Percentiles rank a stretch among this genome's conserved stretches.
These are phyloP conservation scores for Philaethria dido DNA, from an alignment of 2,888 invertebrate species.

Conservation along the genomic window DNA sequence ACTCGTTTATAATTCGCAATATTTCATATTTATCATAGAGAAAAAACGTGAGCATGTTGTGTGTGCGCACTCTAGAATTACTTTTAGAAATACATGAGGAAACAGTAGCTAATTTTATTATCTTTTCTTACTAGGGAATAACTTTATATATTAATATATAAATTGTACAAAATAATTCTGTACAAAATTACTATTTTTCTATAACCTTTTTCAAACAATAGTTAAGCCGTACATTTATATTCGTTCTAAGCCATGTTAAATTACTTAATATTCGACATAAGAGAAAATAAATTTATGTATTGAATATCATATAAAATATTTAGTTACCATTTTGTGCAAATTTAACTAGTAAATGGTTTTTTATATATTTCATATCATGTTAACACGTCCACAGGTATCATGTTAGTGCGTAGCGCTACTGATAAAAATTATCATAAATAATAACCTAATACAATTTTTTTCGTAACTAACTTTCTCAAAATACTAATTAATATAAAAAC, in stretches of 20 bases:
- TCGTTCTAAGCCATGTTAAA: no score
- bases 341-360: no score
- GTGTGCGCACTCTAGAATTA: no score
- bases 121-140: neutral
- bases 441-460: neutral
- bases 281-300: no score
- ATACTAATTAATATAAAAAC: neutral
- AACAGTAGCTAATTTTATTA: neutral
- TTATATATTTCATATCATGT: neutral
- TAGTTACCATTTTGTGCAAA: neutral
- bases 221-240: no score
- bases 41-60: neutral
- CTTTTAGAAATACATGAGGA: neutral
- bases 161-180: no score
- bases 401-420: neutral
- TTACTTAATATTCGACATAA: no score
- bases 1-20: slow-evolving; percentile 74
- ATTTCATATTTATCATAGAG: slow-evolving; percentile 59
- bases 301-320: neutral
- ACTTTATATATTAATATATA: no score
- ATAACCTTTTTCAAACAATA: no score
- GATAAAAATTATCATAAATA: neutral
- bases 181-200: no score
- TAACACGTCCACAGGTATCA: neutral
- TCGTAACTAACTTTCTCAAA: neutral